phyloP scores from a whole-genome alignment of 2,888 invertebrate genomes.

The Andrena bicolor region DNA sequence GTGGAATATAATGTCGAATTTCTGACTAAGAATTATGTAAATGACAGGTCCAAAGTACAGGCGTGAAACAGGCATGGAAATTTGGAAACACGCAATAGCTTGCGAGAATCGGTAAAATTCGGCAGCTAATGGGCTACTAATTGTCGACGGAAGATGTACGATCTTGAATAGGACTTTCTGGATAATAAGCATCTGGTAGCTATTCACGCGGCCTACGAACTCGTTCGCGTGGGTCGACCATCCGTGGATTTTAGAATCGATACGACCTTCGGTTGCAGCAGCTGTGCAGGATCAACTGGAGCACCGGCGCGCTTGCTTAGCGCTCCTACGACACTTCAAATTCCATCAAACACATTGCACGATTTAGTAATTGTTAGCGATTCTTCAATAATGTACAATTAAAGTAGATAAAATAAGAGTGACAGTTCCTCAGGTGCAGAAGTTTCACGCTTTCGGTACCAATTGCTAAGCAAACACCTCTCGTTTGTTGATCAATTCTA shows the following conservation, averaged over 20 bases:
- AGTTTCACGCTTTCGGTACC: too few relatives aligned
- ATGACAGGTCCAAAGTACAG: background rate
- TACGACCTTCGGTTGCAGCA: slow-evolving; percentile 69
- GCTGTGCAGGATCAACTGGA: slow-evolving; percentile 59
- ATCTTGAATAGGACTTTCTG: slow-evolving; percentile 38
- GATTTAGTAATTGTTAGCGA: too few relatives aligned
- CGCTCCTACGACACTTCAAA: slow-evolving; percentile 36
- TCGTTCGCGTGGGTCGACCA: slow-evolving; percentile 68
- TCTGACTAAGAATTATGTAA: too few relatives aligned
- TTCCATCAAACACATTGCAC: slow-evolving; percentile 17
- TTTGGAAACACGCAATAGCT: background rate
- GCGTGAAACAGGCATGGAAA: background rate
- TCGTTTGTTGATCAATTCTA: too few relatives aligned
- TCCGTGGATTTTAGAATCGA: slow-evolving; percentile 73
- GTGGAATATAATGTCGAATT: too few relatives aligned
- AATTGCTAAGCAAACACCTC: too few relatives aligned
- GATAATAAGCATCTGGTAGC: slow-evolving; percentile 69
- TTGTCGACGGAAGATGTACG: slow-evolving; percentile 55
- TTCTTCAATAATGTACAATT: too few relatives aligned
- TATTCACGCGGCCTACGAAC: slow-evolving; percentile 72
- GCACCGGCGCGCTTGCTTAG: slow-evolving; percentile 44
- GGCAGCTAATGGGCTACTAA: slow-evolving; percentile 35
- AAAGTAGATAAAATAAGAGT: too few relatives aligned
- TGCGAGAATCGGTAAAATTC: background rate
- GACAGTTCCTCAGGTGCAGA: too few relatives aligned